Conservation (phyloP, 2,113 vertebrate species). For the Ornithorhynchus anatinus region DNA sequence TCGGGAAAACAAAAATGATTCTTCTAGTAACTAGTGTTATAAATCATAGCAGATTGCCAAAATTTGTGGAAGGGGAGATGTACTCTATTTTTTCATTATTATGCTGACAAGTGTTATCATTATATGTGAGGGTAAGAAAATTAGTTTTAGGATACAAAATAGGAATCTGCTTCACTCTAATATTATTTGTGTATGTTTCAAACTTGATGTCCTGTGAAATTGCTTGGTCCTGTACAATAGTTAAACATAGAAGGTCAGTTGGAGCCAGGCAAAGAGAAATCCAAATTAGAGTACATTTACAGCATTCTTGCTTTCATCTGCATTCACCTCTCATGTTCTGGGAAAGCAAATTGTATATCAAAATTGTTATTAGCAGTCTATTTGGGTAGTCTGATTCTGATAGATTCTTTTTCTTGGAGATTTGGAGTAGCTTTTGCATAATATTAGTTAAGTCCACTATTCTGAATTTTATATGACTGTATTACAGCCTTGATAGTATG, state of each 20-base stretch:
- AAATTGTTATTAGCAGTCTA: background rate
- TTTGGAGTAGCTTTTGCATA: background rate
- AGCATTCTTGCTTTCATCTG: background rate
- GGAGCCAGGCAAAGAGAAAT: background rate
- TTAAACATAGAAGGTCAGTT: background rate
- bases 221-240: background rate
- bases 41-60: conserved; percentile 46
- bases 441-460: background rate
- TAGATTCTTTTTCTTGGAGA: background rate
- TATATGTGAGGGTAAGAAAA: conserved; percentile 8
- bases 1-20: conserved; percentile 43
- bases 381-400: background rate
- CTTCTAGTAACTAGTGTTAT: conserved; percentile 26
- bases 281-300: background rate
- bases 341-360: background rate
- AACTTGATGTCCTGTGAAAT: conserved; percentile 11
- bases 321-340: background rate
- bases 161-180: conserved; percentile 8
- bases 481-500: background rate
- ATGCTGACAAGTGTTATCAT: conserved; percentile 38
- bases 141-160: conserved; percentile 22
- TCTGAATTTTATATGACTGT: conserved; percentile 5
- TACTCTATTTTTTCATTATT: conserved; percentile 34
- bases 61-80: conserved; percentile 26
- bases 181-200: conserved; percentile 4